Percentiles rank a stretch among this genome's conserved stretches.
These are phyloP conservation scores for Actinia equina DNA, from an alignment of 64 coral and sea anemone genomes.

Conservation along the genomic window DNA sequence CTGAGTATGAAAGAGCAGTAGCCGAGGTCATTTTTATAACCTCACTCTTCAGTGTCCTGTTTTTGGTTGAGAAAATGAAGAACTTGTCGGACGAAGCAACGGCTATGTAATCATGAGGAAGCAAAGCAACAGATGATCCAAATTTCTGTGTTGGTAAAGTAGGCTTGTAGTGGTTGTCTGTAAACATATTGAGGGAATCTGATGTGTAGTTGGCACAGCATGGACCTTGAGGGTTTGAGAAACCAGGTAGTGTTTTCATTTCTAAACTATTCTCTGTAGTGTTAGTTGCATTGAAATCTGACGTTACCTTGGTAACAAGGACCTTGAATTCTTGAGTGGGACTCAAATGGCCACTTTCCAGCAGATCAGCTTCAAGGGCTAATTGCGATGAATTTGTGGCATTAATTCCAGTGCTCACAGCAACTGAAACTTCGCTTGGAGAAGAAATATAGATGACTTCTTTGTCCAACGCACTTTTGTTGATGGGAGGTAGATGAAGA, in stretches of 20 bases:
- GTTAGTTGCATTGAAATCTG: constrained; percentile 53
- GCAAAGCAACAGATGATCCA: constrained; percentile 25
- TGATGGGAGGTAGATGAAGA: constrained; percentile 49
- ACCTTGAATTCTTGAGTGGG: constrained; percentile 46
- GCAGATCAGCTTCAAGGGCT: neutral
- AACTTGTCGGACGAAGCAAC: constrained; percentile 21
- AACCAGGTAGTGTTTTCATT: constrained; percentile 55
- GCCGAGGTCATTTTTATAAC: constrained; percentile 1
- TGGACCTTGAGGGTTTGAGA: constrained; percentile 46
- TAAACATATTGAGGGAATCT: neutral
- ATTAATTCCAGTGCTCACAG: constrained; percentile 24
- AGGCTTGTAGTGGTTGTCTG: constrained; percentile 43
- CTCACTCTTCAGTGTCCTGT: neutral
- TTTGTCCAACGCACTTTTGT: constrained; percentile 40
- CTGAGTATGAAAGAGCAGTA: neutral
- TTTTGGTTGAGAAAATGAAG: constrained; percentile 26
- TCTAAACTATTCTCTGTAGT: constrained; percentile 48
- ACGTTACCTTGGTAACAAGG: constrained; percentile 40
- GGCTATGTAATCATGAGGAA: constrained; percentile 20
- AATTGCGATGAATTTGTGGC: neutral
- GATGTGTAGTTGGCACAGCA: constrained; percentile 26
- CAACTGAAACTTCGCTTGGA: constrained; percentile 10
- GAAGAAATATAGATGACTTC: constrained; percentile 78
- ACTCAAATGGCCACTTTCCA: constrained; percentile 32
- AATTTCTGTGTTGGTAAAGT: constrained; percentile 34